Conservation (phyloP, 2,113 vertebrate species). For the Ciconia boyciana region DNA sequence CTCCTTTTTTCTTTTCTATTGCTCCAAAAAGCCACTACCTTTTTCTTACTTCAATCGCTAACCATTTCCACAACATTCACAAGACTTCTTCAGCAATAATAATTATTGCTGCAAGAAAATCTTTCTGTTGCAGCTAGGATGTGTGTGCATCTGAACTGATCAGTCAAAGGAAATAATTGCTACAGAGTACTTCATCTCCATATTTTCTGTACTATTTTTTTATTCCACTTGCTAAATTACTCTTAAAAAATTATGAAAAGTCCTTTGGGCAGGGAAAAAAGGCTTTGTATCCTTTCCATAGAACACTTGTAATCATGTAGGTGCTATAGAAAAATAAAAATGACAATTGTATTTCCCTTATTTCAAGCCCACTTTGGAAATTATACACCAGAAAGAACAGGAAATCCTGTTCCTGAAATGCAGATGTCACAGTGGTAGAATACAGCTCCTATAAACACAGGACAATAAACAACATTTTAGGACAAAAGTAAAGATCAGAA, state of each 20-base stretch:
- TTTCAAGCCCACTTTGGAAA: background rate
- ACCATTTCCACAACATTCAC: background rate
- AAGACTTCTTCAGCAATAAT: background rate
- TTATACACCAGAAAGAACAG: background rate
- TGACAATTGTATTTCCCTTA: background rate
- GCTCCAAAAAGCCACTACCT: background rate
- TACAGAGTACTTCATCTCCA: background rate
- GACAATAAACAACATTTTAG: background rate
- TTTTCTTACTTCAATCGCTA: background rate
- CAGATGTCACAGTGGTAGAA: background rate
- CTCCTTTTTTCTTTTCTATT: background rate
- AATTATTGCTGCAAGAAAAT: background rate
- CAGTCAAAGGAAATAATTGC: background rate
- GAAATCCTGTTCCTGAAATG: conserved; percentile 12
- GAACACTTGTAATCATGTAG: background rate
- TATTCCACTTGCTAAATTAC: background rate
- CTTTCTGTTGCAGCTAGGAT: background rate
- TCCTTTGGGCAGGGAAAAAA: background rate
- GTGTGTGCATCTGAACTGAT: background rate
- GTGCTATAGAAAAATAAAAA: background rate
- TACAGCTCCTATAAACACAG: background rate
- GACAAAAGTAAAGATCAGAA: background rate
- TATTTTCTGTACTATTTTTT: background rate
- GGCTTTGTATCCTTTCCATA: background rate
- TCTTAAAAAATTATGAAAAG: background rate